phyloP scores from a whole-genome alignment of 2,888 invertebrate species.

The Apodemia zela region DNA sequence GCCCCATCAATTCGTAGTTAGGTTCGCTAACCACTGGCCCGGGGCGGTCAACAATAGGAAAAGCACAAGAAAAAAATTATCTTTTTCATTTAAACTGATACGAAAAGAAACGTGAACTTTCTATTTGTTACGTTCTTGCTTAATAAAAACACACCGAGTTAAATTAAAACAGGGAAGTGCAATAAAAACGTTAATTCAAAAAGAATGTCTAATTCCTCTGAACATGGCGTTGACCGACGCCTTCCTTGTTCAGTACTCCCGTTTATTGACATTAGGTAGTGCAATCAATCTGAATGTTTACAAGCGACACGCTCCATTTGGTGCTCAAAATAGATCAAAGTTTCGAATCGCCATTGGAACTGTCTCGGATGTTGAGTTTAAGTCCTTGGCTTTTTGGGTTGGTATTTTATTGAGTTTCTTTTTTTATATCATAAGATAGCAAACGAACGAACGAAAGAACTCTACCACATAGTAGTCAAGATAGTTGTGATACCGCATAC shows the following conservation, averaged over 20 bases:
- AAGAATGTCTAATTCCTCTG: neutral
- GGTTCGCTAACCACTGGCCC: too few relatives aligned
- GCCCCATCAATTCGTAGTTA: too few relatives aligned
- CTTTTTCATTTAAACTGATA: neutral
- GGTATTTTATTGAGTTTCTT: neutral
- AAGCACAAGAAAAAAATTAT: neutral
- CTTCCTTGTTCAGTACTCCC: slow-evolving; percentile 21
- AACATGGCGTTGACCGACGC: slow-evolving; percentile 12
- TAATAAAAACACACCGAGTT: neutral
- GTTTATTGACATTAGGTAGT: slow-evolving; percentile 41
- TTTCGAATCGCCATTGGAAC: slow-evolving; percentile 48
- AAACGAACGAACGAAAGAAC: too few relatives aligned
- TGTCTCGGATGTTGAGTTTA: slow-evolving; percentile 44
- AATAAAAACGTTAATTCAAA: slow-evolving; percentile 4
- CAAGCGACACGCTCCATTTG: slow-evolving; percentile 54
- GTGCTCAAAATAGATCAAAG: slow-evolving; percentile 70
- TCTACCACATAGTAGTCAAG: too few relatives aligned
- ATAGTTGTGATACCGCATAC: too few relatives aligned
- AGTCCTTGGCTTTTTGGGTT: neutral
- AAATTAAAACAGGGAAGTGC: slow-evolving; percentile 13
- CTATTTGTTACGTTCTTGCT: neutral
- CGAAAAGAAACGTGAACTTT: neutral
- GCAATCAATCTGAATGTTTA: slow-evolving; percentile 53
- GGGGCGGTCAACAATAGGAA: too few relatives aligned
- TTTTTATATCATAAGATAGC: too few relatives aligned